A percentile compares a stretch with the other conserved stretches of the same genome.
These are phyloP conservation scores for Conops quadrifasciatus DNA, from an alignment of 2,888 invertebrate species.

Conservation along the genomic window DNA sequence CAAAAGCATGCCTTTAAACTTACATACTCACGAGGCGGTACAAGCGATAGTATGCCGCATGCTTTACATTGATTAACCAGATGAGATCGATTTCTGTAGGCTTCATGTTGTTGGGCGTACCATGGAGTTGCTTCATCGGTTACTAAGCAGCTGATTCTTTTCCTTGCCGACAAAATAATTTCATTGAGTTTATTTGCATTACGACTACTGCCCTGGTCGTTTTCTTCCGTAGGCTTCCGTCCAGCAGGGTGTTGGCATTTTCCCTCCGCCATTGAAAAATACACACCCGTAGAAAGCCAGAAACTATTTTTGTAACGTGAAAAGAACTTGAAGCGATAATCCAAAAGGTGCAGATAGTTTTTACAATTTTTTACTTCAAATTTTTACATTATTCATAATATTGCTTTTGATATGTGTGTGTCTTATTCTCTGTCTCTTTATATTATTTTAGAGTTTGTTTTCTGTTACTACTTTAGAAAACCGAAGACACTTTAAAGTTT, in stretches of 20 bases:
- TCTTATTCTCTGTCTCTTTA: too few species aligned
- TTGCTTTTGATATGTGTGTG: not conserved
- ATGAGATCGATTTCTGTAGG: not conserved
- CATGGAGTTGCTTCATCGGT: constrained; percentile 5
- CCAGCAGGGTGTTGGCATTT: not conserved
- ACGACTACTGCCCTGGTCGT: not conserved
- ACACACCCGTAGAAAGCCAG: too few species aligned
- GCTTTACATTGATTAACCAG: not conserved
- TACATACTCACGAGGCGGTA: not conserved
- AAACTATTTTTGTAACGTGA: not conserved
- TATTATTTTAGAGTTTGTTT: too few species aligned
- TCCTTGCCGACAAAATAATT: not conserved
- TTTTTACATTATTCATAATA: not conserved
- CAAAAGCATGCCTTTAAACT: not conserved
- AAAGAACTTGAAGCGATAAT: not conserved
- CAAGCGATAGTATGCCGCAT: not conserved
- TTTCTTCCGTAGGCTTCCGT: not conserved
- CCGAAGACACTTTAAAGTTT: too few species aligned
- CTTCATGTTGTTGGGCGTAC: not conserved
- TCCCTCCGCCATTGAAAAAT: not conserved
- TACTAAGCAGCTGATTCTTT: not conserved
- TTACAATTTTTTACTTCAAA: not conserved
- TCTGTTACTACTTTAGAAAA: too few species aligned
- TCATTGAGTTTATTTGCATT: not conserved
- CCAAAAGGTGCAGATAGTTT: not conserved